Base-by-base conservation (phyloP, 2,888 invertebrate genomes). In the Scaptomyza caliginosa region DNA sequence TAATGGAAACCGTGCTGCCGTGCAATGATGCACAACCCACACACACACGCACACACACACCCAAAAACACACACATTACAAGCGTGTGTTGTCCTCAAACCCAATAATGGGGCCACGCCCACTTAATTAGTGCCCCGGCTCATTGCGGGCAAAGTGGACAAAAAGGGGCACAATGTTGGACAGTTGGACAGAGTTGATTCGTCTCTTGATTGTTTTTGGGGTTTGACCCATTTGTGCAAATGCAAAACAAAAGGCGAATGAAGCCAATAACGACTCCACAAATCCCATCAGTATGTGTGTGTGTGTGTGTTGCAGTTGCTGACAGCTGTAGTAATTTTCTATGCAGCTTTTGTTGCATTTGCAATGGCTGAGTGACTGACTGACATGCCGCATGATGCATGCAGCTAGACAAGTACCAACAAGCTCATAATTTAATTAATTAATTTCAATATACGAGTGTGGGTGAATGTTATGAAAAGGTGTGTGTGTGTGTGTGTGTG, bases 211-310 rank as follows among this genome's bases (percentile, higher is more conserved):
- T 82, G 81, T 82, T 84, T 82, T 82, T 86, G 81, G 85, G 87
- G 87, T 84, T 86, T 82, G 81, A 86, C 81, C 81, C 67, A 81
- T 81, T 86, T 81, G 62, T 66, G 81, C 52, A 52, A 86, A 86
- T 84, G 84, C 75, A 80, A 84, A 83, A 84, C 84, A 81, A 86
- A 71, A 66, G 67, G 67, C 71, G 38, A 52, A 32, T 7, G 46
- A 57, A 57, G 60, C 77, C 72, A 63, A 58, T 71, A 58, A 46
- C 39, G 30, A 55, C 28, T 43, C 40, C 39, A 42, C 60, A 60
- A 40, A 49, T 24, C 42, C 63, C n/a, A 40, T 24, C 34, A 26
- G 26, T 43, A 13, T 40, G n/a, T 30, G 28, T 43, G 39, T 46
- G 48, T 45, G 26, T 34, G 21, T 45, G 40, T 36, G 30, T 17